Evolutionary conservation across 2,888 invertebrate species (phyloP).

Genomic region (Tiliacea aurago): DNA sequence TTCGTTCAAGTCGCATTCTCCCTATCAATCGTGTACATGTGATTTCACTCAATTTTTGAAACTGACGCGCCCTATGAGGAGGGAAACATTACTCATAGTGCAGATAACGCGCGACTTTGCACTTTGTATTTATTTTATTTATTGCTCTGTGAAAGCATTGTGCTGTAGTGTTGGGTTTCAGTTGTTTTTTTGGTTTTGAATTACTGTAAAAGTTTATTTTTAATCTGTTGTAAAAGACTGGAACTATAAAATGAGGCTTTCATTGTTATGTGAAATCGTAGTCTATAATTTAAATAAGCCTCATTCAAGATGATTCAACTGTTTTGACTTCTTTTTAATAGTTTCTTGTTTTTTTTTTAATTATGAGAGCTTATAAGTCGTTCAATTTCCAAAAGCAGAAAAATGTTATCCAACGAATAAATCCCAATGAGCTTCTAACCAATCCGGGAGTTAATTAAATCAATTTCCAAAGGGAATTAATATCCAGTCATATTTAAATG

Average conservation of each 20-base stretch:
- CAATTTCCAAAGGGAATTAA: conserved; percentile 75
- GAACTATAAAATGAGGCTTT: conserved; percentile 13
- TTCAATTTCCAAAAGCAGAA: background rate
- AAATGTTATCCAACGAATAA: conserved; percentile 10
- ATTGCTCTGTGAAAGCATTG: conserved; percentile 57
- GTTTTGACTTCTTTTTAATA: background rate
- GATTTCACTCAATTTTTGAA: conserved; percentile 90
- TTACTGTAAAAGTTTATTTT: conserved; percentile 25
- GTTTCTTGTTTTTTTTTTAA: background rate
- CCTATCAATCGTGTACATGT: conserved; percentile 88
- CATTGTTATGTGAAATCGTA: background rate
- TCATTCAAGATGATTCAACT: conserved; percentile 3
- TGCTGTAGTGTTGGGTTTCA: conserved; percentile 45
- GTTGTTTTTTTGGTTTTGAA: conserved; percentile 2
- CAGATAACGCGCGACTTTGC: conserved; percentile 76
- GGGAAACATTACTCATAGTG: conserved; percentile 83
- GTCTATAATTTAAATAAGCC: background rate
- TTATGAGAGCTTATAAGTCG: background rate
- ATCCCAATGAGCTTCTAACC: conserved; percentile 46
- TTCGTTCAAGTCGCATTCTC: conserved; percentile 74
- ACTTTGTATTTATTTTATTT: conserved; percentile 69
- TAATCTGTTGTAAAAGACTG: conserved; percentile 27
- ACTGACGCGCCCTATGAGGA: conserved; percentile 85
- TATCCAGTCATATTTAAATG: conserved; percentile 72
- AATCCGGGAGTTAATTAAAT: conserved; percentile 68